phyloP scores from a whole-genome alignment of 2,888 invertebrate species.

The Orthonychiurus folsomi region DNA sequence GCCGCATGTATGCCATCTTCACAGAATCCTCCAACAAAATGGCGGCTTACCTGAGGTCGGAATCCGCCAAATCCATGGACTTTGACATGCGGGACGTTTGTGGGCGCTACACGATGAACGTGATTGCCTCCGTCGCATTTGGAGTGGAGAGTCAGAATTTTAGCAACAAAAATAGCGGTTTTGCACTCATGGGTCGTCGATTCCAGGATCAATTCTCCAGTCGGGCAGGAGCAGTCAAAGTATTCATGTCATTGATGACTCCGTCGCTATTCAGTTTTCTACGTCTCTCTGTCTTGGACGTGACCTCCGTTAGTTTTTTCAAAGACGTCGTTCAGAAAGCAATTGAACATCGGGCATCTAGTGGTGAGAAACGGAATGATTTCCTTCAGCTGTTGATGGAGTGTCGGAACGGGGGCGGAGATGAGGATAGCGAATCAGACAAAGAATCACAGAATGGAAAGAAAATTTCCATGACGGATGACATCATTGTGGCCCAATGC shows the following conservation, averaged over 20 bases:
- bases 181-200: slow-evolving; percentile 33
- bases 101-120: slow-evolving; percentile 28
- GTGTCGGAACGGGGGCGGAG: slow-evolving; percentile 6
- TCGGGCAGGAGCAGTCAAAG: slow-evolving; percentile 40
- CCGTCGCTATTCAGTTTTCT: slow-evolving; percentile 43
- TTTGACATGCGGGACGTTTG: neutral
- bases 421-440: slow-evolving; percentile 6
- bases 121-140: slow-evolving; percentile 44
- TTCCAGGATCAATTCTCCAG: slow-evolving; percentile 6
- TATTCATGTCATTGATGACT: slow-evolving; percentile 42
- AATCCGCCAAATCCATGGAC: neutral
- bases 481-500: slow-evolving; percentile 42
- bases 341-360: slow-evolving; percentile 46
- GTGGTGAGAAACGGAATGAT: slow-evolving; percentile 12
- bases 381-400: slow-evolving; percentile 18
- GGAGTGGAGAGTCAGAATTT: slow-evolving; percentile 44
- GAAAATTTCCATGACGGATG: slow-evolving; percentile 16
- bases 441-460: neutral
- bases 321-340: slow-evolving; percentile 47
- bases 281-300: slow-evolving; percentile 42
- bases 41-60: slow-evolving; percentile 15
- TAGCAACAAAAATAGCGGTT: slow-evolving; percentile 43
- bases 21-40: slow-evolving; percentile 18
- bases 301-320: slow-evolving; percentile 47
- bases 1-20: slow-evolving; percentile 26